A percentile compares a stretch with the other conserved stretches of the same genome.
phyloP scores from a whole-genome alignment of 2,888 invertebrate genomes.

The Cantharis rufa region DNA sequence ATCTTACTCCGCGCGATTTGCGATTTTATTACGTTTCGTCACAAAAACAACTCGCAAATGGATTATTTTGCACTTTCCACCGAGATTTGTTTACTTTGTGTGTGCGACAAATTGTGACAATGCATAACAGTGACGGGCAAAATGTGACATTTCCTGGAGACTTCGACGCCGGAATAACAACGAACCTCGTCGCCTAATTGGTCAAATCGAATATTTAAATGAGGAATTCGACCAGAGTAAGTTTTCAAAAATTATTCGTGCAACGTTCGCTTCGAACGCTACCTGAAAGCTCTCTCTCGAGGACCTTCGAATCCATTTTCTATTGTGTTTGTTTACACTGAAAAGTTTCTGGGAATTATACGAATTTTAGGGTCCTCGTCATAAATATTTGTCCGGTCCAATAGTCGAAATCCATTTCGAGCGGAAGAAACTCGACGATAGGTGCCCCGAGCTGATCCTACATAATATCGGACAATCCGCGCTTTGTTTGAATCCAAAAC shows the following conservation, averaged over 20 bases:
- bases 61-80: neutral
- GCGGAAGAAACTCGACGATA: too few relatives aligned
- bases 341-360: neutral
- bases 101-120: neutral
- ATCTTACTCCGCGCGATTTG: slow-evolving; percentile 45
- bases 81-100: neutral
- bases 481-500: neutral
- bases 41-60: neutral
- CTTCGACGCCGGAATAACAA: neutral
- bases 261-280: neutral
- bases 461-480: neutral
- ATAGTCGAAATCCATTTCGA: too few relatives aligned
- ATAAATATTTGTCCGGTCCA: neutral
- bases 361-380: neutral
- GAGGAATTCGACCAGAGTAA: neutral
- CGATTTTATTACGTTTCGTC: neutral
- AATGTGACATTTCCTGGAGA: neutral
- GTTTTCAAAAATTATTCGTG: neutral
- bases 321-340: neutral
- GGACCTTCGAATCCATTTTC: neutral
- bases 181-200: neutral
- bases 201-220: neutral
- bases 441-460: too few relatives aligned
- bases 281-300: neutral
- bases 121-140: neutral